These are phyloP conservation scores for Gymnopithys bicolor DNA, from an alignment of 2,797 vertebrate genomes.

Conservation along the genomic window DNA sequence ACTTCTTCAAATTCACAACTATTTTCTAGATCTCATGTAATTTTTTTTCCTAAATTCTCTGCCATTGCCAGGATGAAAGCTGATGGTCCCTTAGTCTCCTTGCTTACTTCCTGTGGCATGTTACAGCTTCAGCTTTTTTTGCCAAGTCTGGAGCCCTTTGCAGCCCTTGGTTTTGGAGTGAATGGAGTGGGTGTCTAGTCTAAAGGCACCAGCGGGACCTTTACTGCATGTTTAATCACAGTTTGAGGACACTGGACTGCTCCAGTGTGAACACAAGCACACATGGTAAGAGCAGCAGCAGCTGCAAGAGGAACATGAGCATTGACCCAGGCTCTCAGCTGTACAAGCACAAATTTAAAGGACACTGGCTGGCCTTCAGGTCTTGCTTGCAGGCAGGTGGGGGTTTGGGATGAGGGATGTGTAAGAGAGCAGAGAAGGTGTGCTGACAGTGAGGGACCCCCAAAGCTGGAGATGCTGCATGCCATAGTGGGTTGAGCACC, in stretches of 20 bases:
- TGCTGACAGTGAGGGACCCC: neutral
- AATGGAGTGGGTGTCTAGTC: neutral
- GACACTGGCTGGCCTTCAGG: neutral
- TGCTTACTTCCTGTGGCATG: neutral
- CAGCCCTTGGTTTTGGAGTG: neutral
- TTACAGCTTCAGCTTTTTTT: neutral
- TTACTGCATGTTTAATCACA: neutral
- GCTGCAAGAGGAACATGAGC: neutral
- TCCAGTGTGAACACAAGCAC: neutral
- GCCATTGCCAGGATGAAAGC: neutral
- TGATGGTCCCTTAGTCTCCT: neutral
- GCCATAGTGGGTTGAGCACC: neutral
- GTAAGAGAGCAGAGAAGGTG: neutral
- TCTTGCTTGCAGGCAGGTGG: neutral
- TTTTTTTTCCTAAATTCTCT: neutral
- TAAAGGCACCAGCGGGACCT: neutral
- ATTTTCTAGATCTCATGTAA: neutral
- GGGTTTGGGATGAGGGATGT: neutral
- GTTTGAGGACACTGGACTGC: neutral
- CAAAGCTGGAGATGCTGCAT: neutral
- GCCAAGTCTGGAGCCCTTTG: neutral
- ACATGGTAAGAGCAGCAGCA: neutral
- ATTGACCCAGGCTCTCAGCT: neutral
- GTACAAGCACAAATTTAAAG: neutral
- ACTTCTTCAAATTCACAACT: neutral